A percentile compares a stretch with the other conserved stretches of the same genome.
These are phyloP conservation scores for Pecten maximus DNA, from an alignment of 2,888 invertebrate genomes.

Conservation along the genomic window DNA sequence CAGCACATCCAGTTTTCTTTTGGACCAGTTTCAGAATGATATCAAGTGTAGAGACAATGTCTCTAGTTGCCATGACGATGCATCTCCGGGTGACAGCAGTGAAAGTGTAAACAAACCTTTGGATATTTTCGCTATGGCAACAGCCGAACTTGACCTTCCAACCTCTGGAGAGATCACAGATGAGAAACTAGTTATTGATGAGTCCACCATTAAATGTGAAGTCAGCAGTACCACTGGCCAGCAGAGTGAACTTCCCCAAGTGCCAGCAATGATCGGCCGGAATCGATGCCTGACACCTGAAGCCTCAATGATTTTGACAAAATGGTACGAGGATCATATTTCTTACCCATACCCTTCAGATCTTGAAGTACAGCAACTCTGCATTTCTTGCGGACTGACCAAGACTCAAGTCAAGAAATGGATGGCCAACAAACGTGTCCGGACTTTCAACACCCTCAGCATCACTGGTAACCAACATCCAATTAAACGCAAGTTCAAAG, in stretches of 20 bases:
- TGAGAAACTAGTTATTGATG: slow-evolving; percentile 21
- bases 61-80: neutral
- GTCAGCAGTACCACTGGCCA: neutral
- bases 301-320: slow-evolving; percentile 63
- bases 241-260: neutral
- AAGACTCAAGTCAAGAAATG: slow-evolving; percentile 77
- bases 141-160: slow-evolving; percentile 3
- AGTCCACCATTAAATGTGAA: neutral
- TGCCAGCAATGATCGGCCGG: neutral
- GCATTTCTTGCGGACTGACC: slow-evolving; percentile 66
- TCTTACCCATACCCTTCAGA: slow-evolving; percentile 76
- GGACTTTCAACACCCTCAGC: slow-evolving; percentile 77
- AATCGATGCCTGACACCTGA: slow-evolving; percentile 56
- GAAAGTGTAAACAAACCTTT: neutral
- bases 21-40: neutral
- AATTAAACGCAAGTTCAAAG: slow-evolving; percentile 71
- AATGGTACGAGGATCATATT: slow-evolving; percentile 74
- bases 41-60: neutral
- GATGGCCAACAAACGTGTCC: slow-evolving; percentile 79
- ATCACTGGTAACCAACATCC: slow-evolving; percentile 78
- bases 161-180: neutral
- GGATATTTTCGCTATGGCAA: neutral
- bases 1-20: neutral
- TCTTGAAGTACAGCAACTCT: slow-evolving; percentile 68
- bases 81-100: neutral